Percentiles rank a stretch among this genome's conserved stretches.
These are phyloP conservation scores for Cynocephalus volans DNA, from an alignment of 2,113 vertebrate genomes.

Conservation along the genomic window DNA sequence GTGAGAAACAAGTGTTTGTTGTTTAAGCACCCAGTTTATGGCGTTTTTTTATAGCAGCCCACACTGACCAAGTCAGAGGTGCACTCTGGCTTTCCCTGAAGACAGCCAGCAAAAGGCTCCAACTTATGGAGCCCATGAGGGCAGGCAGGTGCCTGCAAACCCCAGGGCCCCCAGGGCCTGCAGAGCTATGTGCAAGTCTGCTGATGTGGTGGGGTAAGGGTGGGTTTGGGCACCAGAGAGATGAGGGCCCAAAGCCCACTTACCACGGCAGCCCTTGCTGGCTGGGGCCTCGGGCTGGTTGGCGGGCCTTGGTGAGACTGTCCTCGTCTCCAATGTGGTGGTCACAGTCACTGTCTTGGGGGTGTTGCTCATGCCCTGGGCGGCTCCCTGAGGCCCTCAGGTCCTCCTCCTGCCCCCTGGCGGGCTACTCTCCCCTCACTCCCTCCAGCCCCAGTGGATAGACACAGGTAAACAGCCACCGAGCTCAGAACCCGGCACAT, in stretches of 20 bases:
- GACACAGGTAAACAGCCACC: rapidly evolving
- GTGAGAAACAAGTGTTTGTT: neutral
- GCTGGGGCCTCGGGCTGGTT: neutral
- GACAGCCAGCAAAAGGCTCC: neutral
- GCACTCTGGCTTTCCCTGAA: neutral
- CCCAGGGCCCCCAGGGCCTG: neutral
- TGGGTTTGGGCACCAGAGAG: neutral
- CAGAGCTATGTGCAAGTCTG: rapidly evolving
- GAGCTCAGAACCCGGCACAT: rapidly evolving
- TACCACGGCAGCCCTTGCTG: too few relatives aligned
- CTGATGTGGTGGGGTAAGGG: too few relatives aligned
- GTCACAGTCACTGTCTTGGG: neutral
- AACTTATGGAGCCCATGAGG: neutral
- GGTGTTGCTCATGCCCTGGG: neutral
- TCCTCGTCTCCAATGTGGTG: rapidly evolving
- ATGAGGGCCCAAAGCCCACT: rapidly evolving
- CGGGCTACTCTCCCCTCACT: neutral
- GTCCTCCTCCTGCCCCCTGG: neutral
- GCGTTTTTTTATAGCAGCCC: neutral
- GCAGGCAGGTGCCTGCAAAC: neutral
- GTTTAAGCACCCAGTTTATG: neutral
- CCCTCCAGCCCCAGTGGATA: neutral
- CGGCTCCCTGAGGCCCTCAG: rapidly evolving
- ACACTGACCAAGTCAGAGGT: neutral
- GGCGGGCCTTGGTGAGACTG: rapidly evolving